Percentiles rank a stretch among this genome's conserved stretches.
Evolutionary conservation across 2,888 invertebrate genomes (phyloP).

Genomic region (Drosophila mayaguana): DNA sequence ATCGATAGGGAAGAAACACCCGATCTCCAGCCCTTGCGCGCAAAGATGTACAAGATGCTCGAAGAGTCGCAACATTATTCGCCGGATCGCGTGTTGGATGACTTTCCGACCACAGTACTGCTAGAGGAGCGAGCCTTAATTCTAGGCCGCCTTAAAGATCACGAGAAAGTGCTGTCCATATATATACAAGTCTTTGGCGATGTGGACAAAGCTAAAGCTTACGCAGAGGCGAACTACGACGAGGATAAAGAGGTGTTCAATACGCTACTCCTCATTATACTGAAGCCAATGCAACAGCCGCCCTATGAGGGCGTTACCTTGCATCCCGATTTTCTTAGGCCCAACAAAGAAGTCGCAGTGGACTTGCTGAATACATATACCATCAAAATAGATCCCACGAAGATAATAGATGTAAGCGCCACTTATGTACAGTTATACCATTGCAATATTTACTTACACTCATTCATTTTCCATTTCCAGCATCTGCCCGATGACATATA

Average conservation of each 20-base stretch:
- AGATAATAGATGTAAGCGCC: conserved; percentile 86
- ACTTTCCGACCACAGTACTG: conserved; percentile 93
- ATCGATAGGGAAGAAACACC: conserved; percentile 50
- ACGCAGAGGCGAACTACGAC: conserved; percentile 91
- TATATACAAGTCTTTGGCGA: conserved; percentile 96
- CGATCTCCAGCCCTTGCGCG: conserved; percentile 84
- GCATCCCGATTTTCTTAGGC: conserved; percentile 88
- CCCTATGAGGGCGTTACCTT: conserved; percentile 83
- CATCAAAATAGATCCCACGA: conserved; percentile 92
- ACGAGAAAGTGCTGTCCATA: conserved; percentile 96
- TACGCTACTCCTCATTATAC: conserved; percentile 85
- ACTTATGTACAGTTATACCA: too few relatives aligned
- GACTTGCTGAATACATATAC: conserved; percentile 93
- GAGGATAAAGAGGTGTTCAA: conserved; percentile 83
- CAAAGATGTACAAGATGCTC: conserved; percentile 91
- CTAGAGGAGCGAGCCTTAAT: conserved; percentile 98
- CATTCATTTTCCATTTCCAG: conserved; percentile 77
- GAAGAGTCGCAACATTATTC: conserved; percentile 92
- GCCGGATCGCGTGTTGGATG: conserved; percentile 93
- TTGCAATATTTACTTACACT: background rate
- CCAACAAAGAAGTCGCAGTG: conserved; percentile 92
- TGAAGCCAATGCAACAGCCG: conserved; percentile 85
- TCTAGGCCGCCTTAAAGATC: conserved; percentile 94
- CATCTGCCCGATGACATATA: conserved; percentile 93
- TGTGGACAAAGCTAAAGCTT: conserved; percentile 92